phyloP scores from a whole-genome alignment of 2,888 invertebrate genomes.

The Lypha dubia region DNA sequence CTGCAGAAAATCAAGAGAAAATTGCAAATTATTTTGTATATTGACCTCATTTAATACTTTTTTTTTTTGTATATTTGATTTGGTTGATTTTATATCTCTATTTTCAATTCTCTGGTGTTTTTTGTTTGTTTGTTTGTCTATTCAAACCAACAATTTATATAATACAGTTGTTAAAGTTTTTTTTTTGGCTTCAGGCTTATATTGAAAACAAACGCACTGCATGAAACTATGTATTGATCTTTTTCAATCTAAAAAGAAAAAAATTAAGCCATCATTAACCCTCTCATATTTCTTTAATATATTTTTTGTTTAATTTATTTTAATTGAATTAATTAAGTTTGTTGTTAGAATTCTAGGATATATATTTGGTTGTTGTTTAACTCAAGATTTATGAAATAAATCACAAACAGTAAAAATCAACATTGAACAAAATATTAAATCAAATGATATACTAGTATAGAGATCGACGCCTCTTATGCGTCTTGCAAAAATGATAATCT shows the following conservation, averaged over 20 bases:
- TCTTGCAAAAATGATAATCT: no score
- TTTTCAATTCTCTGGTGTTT: slow-evolving; percentile 14
- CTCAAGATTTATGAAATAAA: no score
- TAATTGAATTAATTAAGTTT: background rate
- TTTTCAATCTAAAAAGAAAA: slow-evolving; percentile 1
- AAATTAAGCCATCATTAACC: slow-evolving; percentile 34
- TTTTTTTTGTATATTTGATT: background rate
- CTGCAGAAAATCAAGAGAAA: slow-evolving; percentile 59
- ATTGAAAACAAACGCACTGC: slow-evolving; percentile 62
- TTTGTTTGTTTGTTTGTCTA: slow-evolving; percentile 3
- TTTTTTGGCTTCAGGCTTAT: slow-evolving; percentile 46
- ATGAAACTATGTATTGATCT: slow-evolving; percentile 31
- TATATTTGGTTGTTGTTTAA: no score
- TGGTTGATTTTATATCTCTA: slow-evolving; percentile 41
- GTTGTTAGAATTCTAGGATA: no score
- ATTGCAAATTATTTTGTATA: slow-evolving; percentile 57
- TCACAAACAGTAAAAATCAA: background rate
- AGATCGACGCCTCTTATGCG: no score
- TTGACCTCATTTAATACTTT: slow-evolving; percentile 57
- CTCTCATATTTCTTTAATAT: background rate
- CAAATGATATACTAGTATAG: no score
- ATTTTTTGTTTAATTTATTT: no score
- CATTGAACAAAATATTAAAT: background rate
- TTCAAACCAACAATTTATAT: slow-evolving; percentile 33
- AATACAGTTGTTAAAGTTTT: slow-evolving; percentile 51